Conservation (phyloP, 1,140 invertebrate genomes). For the Trichoplusia ni region DNA sequence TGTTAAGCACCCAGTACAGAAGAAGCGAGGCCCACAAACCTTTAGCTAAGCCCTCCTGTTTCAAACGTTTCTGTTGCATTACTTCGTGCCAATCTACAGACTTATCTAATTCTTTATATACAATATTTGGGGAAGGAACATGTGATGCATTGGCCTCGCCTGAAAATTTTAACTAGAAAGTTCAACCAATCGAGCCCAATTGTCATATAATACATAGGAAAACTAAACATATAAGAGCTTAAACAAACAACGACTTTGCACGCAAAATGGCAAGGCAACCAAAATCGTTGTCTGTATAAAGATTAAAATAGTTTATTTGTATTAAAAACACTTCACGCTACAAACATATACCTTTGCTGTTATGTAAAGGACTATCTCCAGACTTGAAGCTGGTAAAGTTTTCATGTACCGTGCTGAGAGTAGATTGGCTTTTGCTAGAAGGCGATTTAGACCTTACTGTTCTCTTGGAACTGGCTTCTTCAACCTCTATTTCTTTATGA, state of each 20-base stretch:
- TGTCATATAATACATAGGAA: neutral
- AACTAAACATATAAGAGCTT: neutral
- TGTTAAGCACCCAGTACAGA: constrained; percentile 7
- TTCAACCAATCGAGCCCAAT: constrained; percentile 26
- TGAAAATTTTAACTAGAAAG: constrained; percentile 69
- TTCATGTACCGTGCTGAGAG: constrained; percentile 67
- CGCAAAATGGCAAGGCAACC: no score
- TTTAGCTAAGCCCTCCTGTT: constrained; percentile 66
- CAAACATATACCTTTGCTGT: constrained; percentile 52
- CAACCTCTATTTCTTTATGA: constrained; percentile 34
- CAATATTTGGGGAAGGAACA: constrained; percentile 65
- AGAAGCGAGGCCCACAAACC: constrained; percentile 74
- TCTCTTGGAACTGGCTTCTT: constrained; percentile 31
- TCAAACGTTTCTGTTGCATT: constrained; percentile 58
- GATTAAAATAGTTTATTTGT: no score
- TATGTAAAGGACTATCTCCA: constrained; percentile 54
- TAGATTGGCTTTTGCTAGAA: constrained; percentile 64
- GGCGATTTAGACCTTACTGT: constrained; percentile 59
- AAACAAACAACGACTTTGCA: neutral
- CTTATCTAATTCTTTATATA: constrained; percentile 78
- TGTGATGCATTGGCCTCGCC: constrained; percentile 61
- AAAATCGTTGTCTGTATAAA: no score
- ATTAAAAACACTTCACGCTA: neutral
- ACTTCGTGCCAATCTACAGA: constrained; percentile 77
- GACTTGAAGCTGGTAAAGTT: constrained; percentile 63